Conservation (phyloP, 2,113 vertebrate species). For the Sebastes schlegelii region DNA sequence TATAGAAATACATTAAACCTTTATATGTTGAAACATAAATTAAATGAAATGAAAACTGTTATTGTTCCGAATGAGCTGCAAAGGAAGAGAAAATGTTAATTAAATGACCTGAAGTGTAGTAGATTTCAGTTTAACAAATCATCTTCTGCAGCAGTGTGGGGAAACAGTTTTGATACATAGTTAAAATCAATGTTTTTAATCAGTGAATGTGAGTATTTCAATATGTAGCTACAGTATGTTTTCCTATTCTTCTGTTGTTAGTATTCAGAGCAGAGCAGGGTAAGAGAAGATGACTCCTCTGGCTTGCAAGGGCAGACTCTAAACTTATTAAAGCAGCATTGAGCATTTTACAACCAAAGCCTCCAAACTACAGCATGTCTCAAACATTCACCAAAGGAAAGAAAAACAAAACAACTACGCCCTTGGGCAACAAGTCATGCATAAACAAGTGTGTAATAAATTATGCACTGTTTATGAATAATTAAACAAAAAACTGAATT, state of each 20-base stretch:
- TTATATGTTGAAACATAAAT: neutral
- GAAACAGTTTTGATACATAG: neutral
- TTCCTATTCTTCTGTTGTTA: slow-evolving; percentile 13
- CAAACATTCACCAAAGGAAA: slow-evolving; percentile 60
- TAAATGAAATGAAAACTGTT: neutral
- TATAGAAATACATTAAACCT: slow-evolving; percentile 17
- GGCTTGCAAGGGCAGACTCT: slow-evolving; percentile 34
- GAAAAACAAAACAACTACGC: slow-evolving; percentile 69
- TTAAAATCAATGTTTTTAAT: slow-evolving; percentile 22
- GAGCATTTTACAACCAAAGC: slow-evolving; percentile 49
- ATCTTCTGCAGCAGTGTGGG: neutral
- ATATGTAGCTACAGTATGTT: neutral
- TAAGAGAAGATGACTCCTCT: slow-evolving; percentile 6
- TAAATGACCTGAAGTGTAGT: neutral
- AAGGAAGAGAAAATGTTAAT: neutral
- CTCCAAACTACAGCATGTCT: slow-evolving; percentile 48
- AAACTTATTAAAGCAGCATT: slow-evolving; percentile 22
- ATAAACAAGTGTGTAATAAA: slow-evolving; percentile 76
- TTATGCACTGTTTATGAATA: slow-evolving; percentile 77
- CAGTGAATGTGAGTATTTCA: slow-evolving; percentile 19
- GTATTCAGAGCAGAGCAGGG: slow-evolving; percentile 19
- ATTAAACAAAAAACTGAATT: slow-evolving; percentile 69
- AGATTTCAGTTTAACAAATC: neutral
- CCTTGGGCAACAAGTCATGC: slow-evolving; percentile 67
- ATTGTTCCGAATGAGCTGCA: neutral